These are phyloP conservation scores for Platalea minor DNA, from an alignment of 2,797 vertebrate genomes.

Conservation along the genomic window DNA sequence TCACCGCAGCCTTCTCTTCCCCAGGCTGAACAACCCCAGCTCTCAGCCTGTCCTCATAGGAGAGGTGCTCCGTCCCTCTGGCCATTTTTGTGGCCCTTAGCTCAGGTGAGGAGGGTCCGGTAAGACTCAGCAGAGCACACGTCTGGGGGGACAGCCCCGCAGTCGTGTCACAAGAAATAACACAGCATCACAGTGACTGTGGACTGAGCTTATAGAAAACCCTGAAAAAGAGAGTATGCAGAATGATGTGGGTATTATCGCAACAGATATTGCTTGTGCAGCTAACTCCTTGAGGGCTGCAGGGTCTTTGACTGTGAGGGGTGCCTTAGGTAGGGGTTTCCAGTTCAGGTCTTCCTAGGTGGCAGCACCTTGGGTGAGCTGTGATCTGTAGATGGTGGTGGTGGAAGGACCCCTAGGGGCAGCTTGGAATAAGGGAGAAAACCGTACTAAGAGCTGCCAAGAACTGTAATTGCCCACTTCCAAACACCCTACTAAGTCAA, in stretches of 20 bases:
- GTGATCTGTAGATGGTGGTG: neutral
- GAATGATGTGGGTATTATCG: neutral
- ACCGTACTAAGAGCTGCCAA: neutral
- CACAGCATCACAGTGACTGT: accelerated
- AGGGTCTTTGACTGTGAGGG: neutral
- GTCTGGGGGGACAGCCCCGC: neutral
- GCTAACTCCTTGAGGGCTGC: neutral
- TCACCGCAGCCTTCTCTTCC: too few species aligned
- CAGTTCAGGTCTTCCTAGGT: neutral
- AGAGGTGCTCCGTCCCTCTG: too few species aligned
- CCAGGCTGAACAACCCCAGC: too few species aligned
- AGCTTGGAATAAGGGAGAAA: neutral
- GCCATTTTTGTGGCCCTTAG: too few species aligned
- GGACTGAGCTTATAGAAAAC: neutral
- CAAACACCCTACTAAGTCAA: neutral
- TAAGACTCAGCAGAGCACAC: neutral
- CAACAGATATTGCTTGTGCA: neutral
- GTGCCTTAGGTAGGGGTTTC: neutral
- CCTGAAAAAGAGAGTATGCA: neutral
- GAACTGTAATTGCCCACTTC: neutral
- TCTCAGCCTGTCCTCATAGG: too few species aligned
- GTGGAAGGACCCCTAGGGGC: neutral
- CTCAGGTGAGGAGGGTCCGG: neutral
- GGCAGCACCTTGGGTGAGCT: neutral
- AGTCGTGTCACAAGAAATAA: neutral